Evolutionary conservation across 2,797 vertebrate genomes (phyloP).

Genomic region (Dipus sagitta): DNA sequence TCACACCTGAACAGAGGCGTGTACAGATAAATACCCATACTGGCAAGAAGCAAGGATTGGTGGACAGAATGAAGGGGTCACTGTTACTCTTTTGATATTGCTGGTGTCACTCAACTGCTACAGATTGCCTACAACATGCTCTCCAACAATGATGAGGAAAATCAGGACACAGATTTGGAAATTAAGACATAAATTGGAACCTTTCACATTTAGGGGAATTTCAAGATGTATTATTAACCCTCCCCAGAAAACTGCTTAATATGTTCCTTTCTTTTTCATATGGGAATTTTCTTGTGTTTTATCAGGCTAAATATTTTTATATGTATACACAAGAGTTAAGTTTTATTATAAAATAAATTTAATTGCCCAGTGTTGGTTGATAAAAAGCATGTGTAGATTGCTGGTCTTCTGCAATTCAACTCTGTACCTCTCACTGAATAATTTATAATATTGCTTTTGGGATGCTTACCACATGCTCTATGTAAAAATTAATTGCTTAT

Average conservation of each 20-base stretch:
- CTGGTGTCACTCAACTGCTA: neutral
- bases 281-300: neutral
- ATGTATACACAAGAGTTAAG: neutral
- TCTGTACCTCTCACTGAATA: neutral
- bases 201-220: neutral
- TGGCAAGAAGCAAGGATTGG: neutral
- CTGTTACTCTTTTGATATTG: neutral
- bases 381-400: slow-evolving; percentile 3
- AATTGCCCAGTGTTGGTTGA: slow-evolving; percentile 14
- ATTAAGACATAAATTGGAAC: neutral
- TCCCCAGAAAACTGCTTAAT: neutral
- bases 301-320: neutral
- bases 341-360: slow-evolving; percentile 49
- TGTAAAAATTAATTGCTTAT: slow-evolving; percentile 14
- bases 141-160: neutral
- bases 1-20: neutral
- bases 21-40: neutral
- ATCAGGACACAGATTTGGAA: neutral
- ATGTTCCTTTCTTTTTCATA: neutral
- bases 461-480: neutral
- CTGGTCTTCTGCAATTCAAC: neutral
- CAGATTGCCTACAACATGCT: neutral
- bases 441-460: slow-evolving; percentile 54
- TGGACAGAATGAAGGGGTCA: neutral
- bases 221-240: neutral